Base-by-base conservation (phyloP, 2,888 invertebrate species). In the Unio pictorum region DNA sequence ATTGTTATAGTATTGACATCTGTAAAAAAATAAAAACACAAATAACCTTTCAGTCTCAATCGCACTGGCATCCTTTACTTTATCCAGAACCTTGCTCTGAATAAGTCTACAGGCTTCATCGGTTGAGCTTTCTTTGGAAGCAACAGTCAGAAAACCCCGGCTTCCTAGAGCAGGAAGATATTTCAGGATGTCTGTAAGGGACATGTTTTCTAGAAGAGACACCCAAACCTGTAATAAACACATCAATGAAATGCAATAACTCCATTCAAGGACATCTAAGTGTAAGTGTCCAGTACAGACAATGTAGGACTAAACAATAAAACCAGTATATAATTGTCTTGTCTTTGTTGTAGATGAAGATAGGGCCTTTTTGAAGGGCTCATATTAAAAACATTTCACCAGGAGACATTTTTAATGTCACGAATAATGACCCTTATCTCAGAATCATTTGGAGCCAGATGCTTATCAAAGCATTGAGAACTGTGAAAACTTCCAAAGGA, bases 161-260 rank as follows among this genome's bases (percentile, higher is more conserved):
- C 85, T 72, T 11, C 90, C 84, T 73, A 91, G 82, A 66, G 89
- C 87, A 18, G 84, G 84, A 58, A 91, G 79, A 64, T 87, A 86
- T 8, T 84, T 75, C 55, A 91, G 78, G 70, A 89, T 70, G 20
- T 88, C 88, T 15, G 83, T 81, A 76, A 90, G 76, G 1, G 90
- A 84, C 87, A 91, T 88, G 34, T 85, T 79, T 57, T 81, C 79
- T 58, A 90, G 73, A 60, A 91, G 79, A 4, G 89, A 87, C 60
- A 80, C 77, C 90, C 90, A 90, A 15, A 91, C 86, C 80, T 85
- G 73, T 34, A 55, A 55, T 56, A 57, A 61, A 55, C 26, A 55
- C 17, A 63, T 20, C 18, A 34, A 34, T 45, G 45, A 45, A 45
- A 2, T 45, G 45, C 15, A 15, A 45, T 11, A 45, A 11, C 11